Conservation (phyloP, 1,140 invertebrate species). For the Polypedilum vanderplanki region DNA sequence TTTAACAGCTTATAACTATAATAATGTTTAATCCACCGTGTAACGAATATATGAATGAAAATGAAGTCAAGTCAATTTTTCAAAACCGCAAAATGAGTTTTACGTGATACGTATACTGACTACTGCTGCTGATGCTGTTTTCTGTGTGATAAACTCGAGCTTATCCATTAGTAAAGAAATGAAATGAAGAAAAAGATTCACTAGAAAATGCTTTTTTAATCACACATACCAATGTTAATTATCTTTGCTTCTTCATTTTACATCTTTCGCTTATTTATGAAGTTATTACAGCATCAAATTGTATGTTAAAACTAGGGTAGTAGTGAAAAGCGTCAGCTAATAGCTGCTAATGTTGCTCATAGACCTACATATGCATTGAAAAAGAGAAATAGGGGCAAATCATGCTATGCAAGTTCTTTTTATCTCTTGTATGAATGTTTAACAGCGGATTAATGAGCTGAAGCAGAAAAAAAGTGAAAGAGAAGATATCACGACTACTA, state of each 20-base stretch:
- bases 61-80: conserved; percentile 16
- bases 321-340: not conserved
- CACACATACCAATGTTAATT: not conserved
- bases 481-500: not conserved
- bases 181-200: not conserved
- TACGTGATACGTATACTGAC: conserved; percentile 3
- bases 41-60: conserved; percentile 18
- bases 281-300: not conserved
- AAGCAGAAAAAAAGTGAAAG: not conserved
- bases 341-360: not conserved
- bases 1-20: conserved; percentile 24
- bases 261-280: not conserved
- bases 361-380: conserved; percentile 1
- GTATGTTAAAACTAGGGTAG: not conserved
- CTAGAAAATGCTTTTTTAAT: not conserved
- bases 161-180: not conserved
- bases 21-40: conserved; percentile 25
- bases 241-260: not conserved
- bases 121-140: not conserved
- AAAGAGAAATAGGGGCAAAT: not conserved
- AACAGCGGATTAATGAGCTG: not conserved
- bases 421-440: not conserved
- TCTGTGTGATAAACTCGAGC: not conserved
- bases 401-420: too few species aligned
- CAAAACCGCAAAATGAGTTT: not conserved